These are phyloP conservation scores for Sturnira hondurensis DNA, from an alignment of 2,113 vertebrate species.

Conservation along the genomic window DNA sequence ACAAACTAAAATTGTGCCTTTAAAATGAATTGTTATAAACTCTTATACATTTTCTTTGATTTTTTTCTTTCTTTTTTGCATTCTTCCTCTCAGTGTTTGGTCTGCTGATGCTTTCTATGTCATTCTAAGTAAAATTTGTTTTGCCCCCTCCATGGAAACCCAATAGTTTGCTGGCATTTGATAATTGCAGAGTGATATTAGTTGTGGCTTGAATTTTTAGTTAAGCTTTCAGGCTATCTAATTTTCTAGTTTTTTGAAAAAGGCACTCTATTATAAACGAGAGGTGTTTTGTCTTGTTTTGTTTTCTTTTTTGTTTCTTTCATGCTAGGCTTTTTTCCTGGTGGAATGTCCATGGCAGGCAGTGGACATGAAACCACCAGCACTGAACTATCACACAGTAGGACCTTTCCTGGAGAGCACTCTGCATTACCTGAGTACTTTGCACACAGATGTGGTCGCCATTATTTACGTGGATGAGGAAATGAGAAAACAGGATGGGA, in stretches of 20 bases:
- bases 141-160: conserved; percentile 34
- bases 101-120: background rate
- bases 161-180: conserved; percentile 48
- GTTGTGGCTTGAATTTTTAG: conserved; percentile 53
- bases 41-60: conserved; percentile 67
- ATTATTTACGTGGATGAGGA: conserved; percentile 61
- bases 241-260: conserved; percentile 21
- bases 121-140: conserved; percentile 35
- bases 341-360: conserved; percentile 76
- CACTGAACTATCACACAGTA: conserved; percentile 45
- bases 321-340: conserved; percentile 70
- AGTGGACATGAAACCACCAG: conserved; percentile 77
- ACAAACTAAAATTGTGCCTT: conserved; percentile 75
- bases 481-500: conserved; percentile 26
- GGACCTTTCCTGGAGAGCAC: conserved; percentile 55
- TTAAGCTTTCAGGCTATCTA: conserved; percentile 59
- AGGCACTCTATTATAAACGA: conserved; percentile 23
- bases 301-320: conserved; percentile 54
- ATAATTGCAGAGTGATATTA: conserved; percentile 30
- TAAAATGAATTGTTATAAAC: conserved; percentile 68
- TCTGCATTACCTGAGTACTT: conserved; percentile 51
- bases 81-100: conserved; percentile 44
- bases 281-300: conserved; percentile 33
- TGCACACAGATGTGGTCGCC: conserved; percentile 52
- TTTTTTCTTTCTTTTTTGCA: conserved; percentile 27